phyloP scores from a whole-genome alignment of 2,888 invertebrate genomes.

The Cryptocheilus praepositus region DNA sequence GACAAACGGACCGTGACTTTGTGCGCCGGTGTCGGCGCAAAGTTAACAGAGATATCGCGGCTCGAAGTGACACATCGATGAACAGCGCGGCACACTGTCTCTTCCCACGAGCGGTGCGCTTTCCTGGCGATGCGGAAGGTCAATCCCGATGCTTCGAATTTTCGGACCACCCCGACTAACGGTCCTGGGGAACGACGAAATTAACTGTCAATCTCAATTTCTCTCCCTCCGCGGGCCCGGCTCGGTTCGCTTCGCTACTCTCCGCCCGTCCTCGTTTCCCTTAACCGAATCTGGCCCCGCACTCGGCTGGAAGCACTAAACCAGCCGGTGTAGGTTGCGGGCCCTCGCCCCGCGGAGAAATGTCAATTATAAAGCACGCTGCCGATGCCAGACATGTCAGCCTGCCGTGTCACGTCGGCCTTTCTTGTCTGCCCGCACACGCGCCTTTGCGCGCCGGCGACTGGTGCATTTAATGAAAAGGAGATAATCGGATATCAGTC shows the following conservation, averaged over 20 bases:
- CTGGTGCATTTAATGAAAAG: conserved; percentile 24
- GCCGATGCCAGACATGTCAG: conserved; percentile 52
- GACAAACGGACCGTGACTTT: background rate
- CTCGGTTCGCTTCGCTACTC: background rate
- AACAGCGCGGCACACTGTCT: background rate
- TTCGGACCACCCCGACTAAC: conserved; percentile 53
- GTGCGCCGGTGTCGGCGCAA: too few relatives aligned
- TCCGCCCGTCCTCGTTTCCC: conserved; percentile 12
- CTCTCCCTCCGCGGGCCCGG: conserved; percentile 28
- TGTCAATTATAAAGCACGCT: conserved; percentile 56
- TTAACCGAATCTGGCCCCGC: conserved; percentile 15
- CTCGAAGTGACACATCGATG: background rate
- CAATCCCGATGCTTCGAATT: conserved; percentile 66
- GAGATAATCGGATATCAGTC: conserved; percentile 49
- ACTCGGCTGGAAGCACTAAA: conserved; percentile 21
- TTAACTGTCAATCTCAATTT: conserved; percentile 75
- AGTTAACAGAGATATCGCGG: too few relatives aligned
- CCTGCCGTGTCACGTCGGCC: conserved; percentile 40
- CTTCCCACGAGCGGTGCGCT: conserved; percentile 36
- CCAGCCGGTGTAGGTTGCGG: conserved; percentile 35
- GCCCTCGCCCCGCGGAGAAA: conserved; percentile 33
- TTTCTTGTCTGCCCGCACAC: conserved; percentile 33
- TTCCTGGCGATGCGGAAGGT: conserved; percentile 68
- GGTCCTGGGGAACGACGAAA: conserved; percentile 62
- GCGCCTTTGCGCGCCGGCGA: background rate